Evolutionary conservation across 2,797 vertebrate species (phyloP), one percentile per base, ranked within the genome.

Genomic region (Schizopygopsis pylzovi): DNA sequence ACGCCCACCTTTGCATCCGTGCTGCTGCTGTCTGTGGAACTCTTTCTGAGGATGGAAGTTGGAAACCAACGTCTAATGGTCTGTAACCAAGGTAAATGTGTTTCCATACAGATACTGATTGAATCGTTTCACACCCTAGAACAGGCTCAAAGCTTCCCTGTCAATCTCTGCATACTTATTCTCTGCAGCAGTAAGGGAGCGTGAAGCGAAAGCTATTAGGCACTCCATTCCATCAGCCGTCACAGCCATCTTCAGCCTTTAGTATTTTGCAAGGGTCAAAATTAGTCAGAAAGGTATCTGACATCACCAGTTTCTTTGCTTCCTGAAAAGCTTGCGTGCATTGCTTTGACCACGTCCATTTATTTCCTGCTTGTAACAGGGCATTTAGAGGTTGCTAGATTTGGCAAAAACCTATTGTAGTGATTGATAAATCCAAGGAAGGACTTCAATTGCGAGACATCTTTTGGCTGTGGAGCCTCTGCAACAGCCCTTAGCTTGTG

Each of bases 161-260:
- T 88, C 82, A 5, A 90, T 89, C 3, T 87, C 68, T 4, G 73
- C 73, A 72, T 87, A 85, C 4, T 86, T 87, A 0, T 1, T 9
- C 22, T 89, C 87, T 0, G 41, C 80, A 0, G 0, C 4, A 5
- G 11, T 79, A 0, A 76, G 65, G 1, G n/a, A 82, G 1, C 2
- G 2, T 12, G 59, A 76, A 8, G 45, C 45, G 11, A 86, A 86
- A 11, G 84, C 43, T 13, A 75, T 67, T 0, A 45, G 56, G 1
- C 28, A 8, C 12, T 80, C 67, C 11, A 41, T 37, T 8, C 68
- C 77, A 63, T 73, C 77, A 16, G 3, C 7, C 25, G 81, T 81
- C 4, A 72, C 61, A 28, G 41, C 68, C 10, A 81, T 33, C 33
- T 33, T 33, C 33, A 33, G 33, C 11, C 15, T 5, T 15, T 16